phyloP scores from a whole-genome alignment of 2,888 invertebrate genomes.

The Ryuthela nishihirai region DNA sequence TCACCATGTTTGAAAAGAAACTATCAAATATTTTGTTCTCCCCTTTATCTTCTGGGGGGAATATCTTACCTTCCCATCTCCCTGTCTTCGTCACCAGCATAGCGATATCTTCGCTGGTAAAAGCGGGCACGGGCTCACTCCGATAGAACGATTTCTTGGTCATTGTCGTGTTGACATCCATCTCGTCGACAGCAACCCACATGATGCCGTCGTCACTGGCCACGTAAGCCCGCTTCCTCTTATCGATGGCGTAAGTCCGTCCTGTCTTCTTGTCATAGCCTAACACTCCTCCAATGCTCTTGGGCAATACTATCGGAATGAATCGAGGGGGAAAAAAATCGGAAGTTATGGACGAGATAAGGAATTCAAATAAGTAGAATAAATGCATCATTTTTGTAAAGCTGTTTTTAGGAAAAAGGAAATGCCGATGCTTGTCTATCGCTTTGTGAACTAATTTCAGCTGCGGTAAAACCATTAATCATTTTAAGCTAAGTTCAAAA shows the following conservation, averaged over 20 bases:
- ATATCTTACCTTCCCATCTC: conserved; percentile 35
- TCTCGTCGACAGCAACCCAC: conserved; percentile 28
- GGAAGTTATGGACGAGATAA: too few species aligned
- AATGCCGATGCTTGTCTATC: too few species aligned
- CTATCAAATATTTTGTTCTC: too few species aligned
- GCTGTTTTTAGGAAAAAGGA: too few species aligned
- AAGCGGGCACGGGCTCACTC: conserved; percentile 29
- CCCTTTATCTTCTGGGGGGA: too few species aligned
- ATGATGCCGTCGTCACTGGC: conserved; percentile 21
- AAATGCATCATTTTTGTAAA: too few species aligned
- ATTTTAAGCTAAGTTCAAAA: too few species aligned
- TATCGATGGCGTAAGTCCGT: conserved; percentile 27
- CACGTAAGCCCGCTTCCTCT: conserved; percentile 23
- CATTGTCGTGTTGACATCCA: conserved; percentile 24
- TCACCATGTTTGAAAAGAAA: too few species aligned
- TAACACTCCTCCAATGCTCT: conserved; percentile 21
- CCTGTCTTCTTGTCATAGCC: conserved; percentile 28
- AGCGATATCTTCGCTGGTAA: conserved; percentile 27
- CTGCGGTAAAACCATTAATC: too few species aligned
- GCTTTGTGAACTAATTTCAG: too few species aligned
- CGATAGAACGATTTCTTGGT: conserved; percentile 25
- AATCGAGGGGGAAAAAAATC: too few species aligned
- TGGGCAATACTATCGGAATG: conserved; percentile 15
- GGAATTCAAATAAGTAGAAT: too few species aligned
- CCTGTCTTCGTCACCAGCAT: conserved; percentile 30